phyloP scores from a whole-genome alignment of 2,113 vertebrate species.

The Psammodynastes pulverulentus region DNA sequence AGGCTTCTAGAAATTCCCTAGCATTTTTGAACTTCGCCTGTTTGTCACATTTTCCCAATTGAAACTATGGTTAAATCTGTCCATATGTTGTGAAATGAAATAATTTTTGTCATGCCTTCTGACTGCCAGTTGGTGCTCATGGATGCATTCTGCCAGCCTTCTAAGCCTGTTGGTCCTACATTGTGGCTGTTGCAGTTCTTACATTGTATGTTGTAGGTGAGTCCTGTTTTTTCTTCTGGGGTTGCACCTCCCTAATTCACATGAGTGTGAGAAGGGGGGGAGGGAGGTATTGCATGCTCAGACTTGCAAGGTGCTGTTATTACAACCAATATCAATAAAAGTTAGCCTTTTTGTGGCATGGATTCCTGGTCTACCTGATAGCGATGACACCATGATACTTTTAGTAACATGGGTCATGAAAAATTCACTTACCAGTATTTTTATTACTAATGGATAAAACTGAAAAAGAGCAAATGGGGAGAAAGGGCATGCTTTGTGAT shows the following conservation, averaged over 20 bases:
- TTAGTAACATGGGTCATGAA: not conserved
- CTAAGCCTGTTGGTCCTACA: no score
- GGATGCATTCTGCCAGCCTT: no score
- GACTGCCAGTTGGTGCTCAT: no score
- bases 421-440: not conserved
- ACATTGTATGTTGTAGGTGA: no score
- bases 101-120: no score
- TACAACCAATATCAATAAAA: not conserved
- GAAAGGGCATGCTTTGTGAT: not conserved
- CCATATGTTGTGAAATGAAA: no score
- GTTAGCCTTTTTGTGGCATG: not conserved
- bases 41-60: no score
- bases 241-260: not conserved
- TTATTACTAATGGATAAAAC: not conserved
- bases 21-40: no score
- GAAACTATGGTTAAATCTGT: no score
- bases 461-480: not conserved
- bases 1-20: no score
- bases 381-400: not conserved
- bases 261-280: not conserved
- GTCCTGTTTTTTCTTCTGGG: no score
- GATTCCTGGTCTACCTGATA: not conserved
- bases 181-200: no score
- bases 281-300: accelerated
- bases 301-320: not conserved